These are phyloP conservation scores for Ibidorhyncha struthersii DNA, from an alignment of 2,113 vertebrate genomes.

Conservation along the genomic window DNA sequence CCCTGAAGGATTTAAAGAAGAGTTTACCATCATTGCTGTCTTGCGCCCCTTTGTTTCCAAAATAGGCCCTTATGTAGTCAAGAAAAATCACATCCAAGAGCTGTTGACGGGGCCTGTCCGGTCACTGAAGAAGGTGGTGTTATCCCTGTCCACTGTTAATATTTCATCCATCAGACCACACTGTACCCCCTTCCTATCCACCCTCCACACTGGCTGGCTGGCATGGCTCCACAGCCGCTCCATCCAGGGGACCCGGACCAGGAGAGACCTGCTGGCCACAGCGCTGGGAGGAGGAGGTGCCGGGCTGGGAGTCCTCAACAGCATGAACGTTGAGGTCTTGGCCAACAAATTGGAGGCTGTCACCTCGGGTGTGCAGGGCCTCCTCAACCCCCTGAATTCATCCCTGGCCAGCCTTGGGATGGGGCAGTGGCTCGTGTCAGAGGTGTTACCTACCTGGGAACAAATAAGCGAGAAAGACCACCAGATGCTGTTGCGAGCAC, in stretches of 20 bases:
- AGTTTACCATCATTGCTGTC: slow-evolving; percentile 30
- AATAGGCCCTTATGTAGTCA: slow-evolving; percentile 61
- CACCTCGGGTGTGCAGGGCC: background rate
- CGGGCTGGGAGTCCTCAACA: slow-evolving; percentile 51
- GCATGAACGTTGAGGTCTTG: slow-evolving; percentile 34
- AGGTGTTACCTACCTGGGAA: slow-evolving; percentile 60
- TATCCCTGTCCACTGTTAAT: slow-evolving; percentile 56
- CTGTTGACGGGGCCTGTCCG: slow-evolving; percentile 48
- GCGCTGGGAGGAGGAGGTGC: slow-evolving; percentile 27
- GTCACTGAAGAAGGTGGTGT: slow-evolving; percentile 60
- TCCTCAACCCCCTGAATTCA: slow-evolving; percentile 55
- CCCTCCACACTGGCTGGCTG: slow-evolving; percentile 37
- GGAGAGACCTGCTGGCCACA: slow-evolving; percentile 49
- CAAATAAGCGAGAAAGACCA: slow-evolving; percentile 54
- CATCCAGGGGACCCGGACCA: slow-evolving; percentile 1
- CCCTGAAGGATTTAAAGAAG: slow-evolving; percentile 19
- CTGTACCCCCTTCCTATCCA: slow-evolving; percentile 48
- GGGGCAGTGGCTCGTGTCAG: slow-evolving; percentile 60
- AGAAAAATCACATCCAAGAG: slow-evolving; percentile 56
- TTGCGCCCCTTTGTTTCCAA: slow-evolving; percentile 42
- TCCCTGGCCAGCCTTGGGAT: slow-evolving; percentile 51
- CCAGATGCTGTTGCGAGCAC: slow-evolving; percentile 1
- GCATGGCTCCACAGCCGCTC: slow-evolving; percentile 60
- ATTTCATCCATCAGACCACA: slow-evolving; percentile 46
- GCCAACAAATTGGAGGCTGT: slow-evolving; percentile 55